Base-by-base conservation (phyloP, 1,140 invertebrate genomes). In the Drosophila rhopaloa region DNA sequence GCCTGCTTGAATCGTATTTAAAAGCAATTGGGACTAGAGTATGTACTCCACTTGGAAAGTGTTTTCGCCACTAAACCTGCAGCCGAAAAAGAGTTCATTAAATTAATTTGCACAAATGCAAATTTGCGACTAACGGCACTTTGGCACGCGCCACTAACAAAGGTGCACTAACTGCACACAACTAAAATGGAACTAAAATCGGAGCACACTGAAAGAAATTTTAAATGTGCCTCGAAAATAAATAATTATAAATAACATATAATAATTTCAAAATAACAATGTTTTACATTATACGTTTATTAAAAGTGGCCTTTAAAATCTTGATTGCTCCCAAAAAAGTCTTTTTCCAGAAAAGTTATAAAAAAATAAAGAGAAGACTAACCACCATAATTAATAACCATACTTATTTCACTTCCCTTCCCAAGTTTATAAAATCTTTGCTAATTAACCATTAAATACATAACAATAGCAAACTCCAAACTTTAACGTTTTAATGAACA, bases 101-200 rank as follows among this genome's bases (percentile, higher is more conserved):
- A 88, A 89, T 89, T 88, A 88, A 84, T 88, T 89, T 88, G 84
- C 83, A 77, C 82, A 88, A 88, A 88, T 84, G 84, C 85, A 88
- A 84, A 88, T 88, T 89, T 83, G 35, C 67, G 71, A 53, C 79
- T 79, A 83, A 88, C 83, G 67, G 71, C 85, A 88, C 84, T 88
- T 88, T 78, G 85, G 85, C 84, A 88, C 84, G 84, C 84, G 80
- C 84, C 76, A 53, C 47, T 60, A 61, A 54, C 67, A 82, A 56
- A 56, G 48, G 60, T 47, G 40, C 41, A 68, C 46, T 41, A 82
- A 53, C 56, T 53, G 46, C 51, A 74, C 19, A 32, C 75, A 67
- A 50, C 48, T 57, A 41, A 43, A 68, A 58, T 48, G 24, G 44
- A 10, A 47, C 24, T 9, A 27, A 29, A 55, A 14, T 27, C 19